These are phyloP conservation scores for Drosophila cardini DNA, from an alignment of 1,140 invertebrate genomes.

Conservation along the genomic window DNA sequence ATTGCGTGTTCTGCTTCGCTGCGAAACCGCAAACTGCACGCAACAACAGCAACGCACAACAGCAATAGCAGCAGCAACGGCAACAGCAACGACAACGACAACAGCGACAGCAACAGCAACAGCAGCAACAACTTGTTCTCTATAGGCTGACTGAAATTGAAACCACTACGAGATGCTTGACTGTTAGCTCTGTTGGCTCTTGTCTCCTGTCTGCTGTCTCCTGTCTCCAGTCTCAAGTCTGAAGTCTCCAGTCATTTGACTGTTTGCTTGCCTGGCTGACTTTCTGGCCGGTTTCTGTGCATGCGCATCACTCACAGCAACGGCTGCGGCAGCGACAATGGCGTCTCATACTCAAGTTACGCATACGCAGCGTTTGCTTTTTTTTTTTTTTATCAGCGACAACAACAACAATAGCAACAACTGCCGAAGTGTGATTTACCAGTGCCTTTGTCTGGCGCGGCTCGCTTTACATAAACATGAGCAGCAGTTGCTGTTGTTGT, in stretches of 20 bases:
- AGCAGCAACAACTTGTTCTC: conserved; percentile 69
- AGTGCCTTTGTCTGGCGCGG: conserved; percentile 58
- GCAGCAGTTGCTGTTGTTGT: conserved; percentile 33
- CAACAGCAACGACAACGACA: conserved; percentile 29
- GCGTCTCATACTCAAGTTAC: conserved; percentile 66
- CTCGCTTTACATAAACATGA: conserved; percentile 64
- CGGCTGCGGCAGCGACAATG: conserved; percentile 29
- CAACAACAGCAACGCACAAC: conserved; percentile 32
- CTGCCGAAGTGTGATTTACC: conserved; percentile 82
- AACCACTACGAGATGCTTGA: conserved; percentile 59
- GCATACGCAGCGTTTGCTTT: conserved; percentile 60
- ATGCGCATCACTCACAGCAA: conserved; percentile 71
- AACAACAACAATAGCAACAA: conserved; percentile 46
- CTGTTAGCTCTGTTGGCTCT: conserved; percentile 23
- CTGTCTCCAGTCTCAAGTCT: neutral
- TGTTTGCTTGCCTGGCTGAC: conserved; percentile 45
- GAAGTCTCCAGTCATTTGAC: neutral
- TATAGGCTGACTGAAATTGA: conserved; percentile 58
- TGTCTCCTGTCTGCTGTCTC: conserved; percentile 2
- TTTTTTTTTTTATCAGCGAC: conserved; percentile 5
- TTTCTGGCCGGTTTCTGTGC: conserved; percentile 46
- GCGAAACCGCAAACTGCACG: conserved; percentile 61
- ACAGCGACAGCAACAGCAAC: conserved; percentile 32
- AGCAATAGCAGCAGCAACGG: conserved; percentile 34
- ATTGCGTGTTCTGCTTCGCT: conserved; percentile 71